phyloP scores from a whole-genome alignment of 2,888 invertebrate genomes.

The Chesias legatella region DNA sequence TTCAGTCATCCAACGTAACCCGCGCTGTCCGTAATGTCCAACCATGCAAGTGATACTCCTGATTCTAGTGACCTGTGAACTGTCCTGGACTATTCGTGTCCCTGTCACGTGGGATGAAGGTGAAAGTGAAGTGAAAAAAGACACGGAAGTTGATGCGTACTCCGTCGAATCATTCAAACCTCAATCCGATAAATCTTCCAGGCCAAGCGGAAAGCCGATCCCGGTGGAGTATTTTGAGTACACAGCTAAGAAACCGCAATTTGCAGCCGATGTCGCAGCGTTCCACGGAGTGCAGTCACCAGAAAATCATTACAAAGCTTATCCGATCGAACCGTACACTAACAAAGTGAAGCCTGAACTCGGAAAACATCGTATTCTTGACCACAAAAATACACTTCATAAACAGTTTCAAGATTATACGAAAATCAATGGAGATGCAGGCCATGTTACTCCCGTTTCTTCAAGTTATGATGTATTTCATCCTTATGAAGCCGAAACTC shows the following conservation, averaged over 20 bases:
- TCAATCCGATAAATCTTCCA: no score
- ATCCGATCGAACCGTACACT: constrained; percentile 56
- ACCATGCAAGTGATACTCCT: constrained; percentile 38
- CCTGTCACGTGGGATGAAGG: constrained; percentile 57
- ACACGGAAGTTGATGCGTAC: constrained; percentile 34
- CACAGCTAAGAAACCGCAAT: constrained; percentile 64
- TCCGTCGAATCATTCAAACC: constrained; percentile 34
- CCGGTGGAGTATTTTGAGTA: constrained; percentile 65
- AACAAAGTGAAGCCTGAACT: constrained; percentile 47
- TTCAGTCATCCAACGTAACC: constrained; percentile 65
- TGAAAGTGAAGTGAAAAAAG: constrained; percentile 56
- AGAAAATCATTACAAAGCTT: constrained; percentile 53
- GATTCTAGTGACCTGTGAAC: constrained; percentile 54
- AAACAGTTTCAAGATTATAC: constrained; percentile 53
- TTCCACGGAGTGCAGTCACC: constrained; percentile 65
- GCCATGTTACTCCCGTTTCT: constrained; percentile 44
- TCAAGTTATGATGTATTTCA: constrained; percentile 65
- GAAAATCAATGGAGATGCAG: constrained; percentile 36
- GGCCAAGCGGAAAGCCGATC: constrained; percentile 32
- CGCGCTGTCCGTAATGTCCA: constrained; percentile 64
- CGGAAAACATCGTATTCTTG: constrained; percentile 56
- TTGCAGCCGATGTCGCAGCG: constrained; percentile 60
- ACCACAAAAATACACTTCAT: constrained; percentile 41
- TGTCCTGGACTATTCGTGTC: constrained; percentile 61
- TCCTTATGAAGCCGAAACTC: constrained; percentile 66